Evolutionary conservation across 2,888 invertebrate genomes (phyloP).

Genomic region (Agriopis aurantiaria): DNA sequence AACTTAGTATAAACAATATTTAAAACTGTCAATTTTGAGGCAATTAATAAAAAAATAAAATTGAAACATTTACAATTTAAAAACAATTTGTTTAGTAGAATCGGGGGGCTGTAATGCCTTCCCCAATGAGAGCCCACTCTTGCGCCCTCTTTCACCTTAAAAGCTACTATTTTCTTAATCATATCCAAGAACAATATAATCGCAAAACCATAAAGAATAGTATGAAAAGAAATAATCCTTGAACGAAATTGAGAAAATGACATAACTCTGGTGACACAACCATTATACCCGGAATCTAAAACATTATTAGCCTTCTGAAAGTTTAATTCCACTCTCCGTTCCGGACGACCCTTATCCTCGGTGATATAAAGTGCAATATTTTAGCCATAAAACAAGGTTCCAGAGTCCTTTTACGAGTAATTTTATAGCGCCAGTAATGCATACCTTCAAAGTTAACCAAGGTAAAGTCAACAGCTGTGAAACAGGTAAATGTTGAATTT

Average conservation of each 20-base stretch:
- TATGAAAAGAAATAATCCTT: background rate
- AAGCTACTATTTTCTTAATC: too few relatives aligned
- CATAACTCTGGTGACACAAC: background rate
- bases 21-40: too few relatives aligned
- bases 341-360: constrained; percentile 33
- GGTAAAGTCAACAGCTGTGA: constrained; percentile 7
- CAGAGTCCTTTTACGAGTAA: constrained; percentile 51
- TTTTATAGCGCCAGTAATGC: constrained; percentile 46
- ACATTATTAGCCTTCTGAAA: constrained; percentile 27
- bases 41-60: too few relatives aligned
- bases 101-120: too few relatives aligned
- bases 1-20: too few relatives aligned
- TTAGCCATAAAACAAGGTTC: constrained; percentile 43
- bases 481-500: constrained; percentile 9
- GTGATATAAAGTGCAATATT: constrained; percentile 50
- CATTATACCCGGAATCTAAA: constrained; percentile 2
- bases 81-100: too few relatives aligned
- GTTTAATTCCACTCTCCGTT: constrained; percentile 32
- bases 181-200: too few relatives aligned
- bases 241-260: background rate
- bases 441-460: constrained; percentile 18
- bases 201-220: too few relatives aligned
- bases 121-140: too few relatives aligned
- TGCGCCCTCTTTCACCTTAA: too few relatives aligned
- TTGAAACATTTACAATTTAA: too few relatives aligned